Evolutionary conservation across 2,797 vertebrate genomes (phyloP), one percentile per base, ranked within the genome.

Genomic region (Amniataba percoides): DNA sequence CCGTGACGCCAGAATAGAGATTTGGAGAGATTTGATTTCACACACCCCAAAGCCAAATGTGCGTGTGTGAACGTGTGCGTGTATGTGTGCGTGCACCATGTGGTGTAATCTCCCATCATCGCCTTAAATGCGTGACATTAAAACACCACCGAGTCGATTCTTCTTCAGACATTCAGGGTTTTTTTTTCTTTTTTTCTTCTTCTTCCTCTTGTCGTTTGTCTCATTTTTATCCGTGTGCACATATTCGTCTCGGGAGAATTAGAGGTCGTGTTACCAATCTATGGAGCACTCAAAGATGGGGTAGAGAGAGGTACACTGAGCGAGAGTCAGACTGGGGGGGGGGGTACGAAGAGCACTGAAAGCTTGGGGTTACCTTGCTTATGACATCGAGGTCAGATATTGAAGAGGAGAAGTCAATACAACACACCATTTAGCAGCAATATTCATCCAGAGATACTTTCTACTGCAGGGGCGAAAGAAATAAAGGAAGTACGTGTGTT

Each of bases 71-170:
- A n/a, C 69, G 16, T 61, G 25, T 65, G 46, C 58, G 36, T 61
- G 53, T 55, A 69, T 81, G 27, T 62, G 39, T 68, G 64, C 15
- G 34, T 58, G 77, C 73, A 81, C 84, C 81, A 63, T 88, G 89
- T 86, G 77, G 84, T 81, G 81, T 92, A 88, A 93, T 93, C 89
- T 87, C 69, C 85, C 82, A 84, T 93, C 91, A 93, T 90, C 83
- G 71, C 88, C 90, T 89, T 92, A 94, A 95, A 94, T 83, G 92
- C 89, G 91, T 94, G 93, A 93, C 93, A 96, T 95, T 95, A 95
- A 95, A 96, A 94, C 91, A 88, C 88, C 93, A 93, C 89, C 68
- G 86, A 94, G 93, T 94, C 90, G 90, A 94, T 95, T 94, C 90
- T 89, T 93, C 88, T 73, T 81, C 69, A 88, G 86, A 91, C 86